Percentiles rank a stretch among this genome's conserved stretches.
Evolutionary conservation across 2,888 invertebrate genomes (phyloP).

Genomic region (Thymelicus sylvestris): DNA sequence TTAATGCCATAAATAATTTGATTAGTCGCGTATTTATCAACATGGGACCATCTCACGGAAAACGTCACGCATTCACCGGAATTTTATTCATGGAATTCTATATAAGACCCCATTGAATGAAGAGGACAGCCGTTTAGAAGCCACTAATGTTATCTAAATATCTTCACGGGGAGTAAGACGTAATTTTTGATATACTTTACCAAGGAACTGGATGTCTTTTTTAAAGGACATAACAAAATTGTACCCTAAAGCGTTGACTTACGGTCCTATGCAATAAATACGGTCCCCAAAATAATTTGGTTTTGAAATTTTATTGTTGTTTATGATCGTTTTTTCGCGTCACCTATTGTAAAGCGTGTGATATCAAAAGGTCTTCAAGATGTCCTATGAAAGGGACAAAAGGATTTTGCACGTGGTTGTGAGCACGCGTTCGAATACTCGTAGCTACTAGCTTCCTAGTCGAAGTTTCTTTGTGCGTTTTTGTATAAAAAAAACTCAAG

Average conservation of each 20-base stretch:
- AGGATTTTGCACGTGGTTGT: constrained; percentile 62
- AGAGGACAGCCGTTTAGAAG: constrained; percentile 77
- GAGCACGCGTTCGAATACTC: constrained; percentile 70
- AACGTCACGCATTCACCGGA: constrained; percentile 74
- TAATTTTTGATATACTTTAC: constrained; percentile 58
- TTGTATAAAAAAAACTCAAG: constrained; percentile 2
- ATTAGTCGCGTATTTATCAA: constrained; percentile 84
- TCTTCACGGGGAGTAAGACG: constrained; percentile 68
- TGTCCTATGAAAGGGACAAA: constrained; percentile 53
- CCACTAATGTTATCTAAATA: constrained; percentile 83
- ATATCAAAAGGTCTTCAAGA: constrained; percentile 68
- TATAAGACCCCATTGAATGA: constrained; percentile 58
- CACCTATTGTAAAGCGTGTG: constrained; percentile 52
- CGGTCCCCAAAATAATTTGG: constrained; percentile 25
- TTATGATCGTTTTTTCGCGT: constrained; percentile 63
- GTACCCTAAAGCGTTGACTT: constrained; percentile 37
- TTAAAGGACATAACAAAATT: constrained; percentile 23
- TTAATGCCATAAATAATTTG: constrained; percentile 84
- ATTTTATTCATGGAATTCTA: constrained; percentile 55
- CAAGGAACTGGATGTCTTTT: constrained; percentile 36
- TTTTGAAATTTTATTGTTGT: constrained; percentile 61
- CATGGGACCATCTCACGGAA: constrained; percentile 77
- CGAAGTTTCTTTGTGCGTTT: constrained; percentile 23
- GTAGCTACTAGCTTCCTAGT: constrained; percentile 31
- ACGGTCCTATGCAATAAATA: background rate